Evolutionary conservation across 2,888 invertebrate species (phyloP).

Genomic region (Stenichneumon culpator): DNA sequence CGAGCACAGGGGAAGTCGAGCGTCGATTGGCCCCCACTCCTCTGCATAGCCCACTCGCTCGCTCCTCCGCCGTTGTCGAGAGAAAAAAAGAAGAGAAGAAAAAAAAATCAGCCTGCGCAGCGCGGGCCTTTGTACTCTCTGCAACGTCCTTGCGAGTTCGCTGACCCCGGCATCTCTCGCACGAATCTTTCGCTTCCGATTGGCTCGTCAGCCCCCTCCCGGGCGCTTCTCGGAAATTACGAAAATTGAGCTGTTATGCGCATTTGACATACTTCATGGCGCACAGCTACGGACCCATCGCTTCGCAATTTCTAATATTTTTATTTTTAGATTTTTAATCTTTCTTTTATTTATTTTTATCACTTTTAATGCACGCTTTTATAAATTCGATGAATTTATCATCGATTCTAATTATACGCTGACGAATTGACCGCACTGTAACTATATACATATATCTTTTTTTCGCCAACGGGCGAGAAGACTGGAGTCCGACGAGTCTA

Average conservation of each 20-base stretch:
- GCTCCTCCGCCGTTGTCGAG: constrained; percentile 30
- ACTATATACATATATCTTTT: constrained; percentile 20
- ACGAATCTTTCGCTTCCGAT: constrained; percentile 72
- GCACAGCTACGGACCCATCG: not conserved
- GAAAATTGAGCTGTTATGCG: constrained; percentile 60
- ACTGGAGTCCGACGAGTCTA: constrained; percentile 48
- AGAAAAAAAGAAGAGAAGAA: constrained; percentile 35
- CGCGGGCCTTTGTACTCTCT: constrained; percentile 71
- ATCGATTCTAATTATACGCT: constrained; percentile 10
- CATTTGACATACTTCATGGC: constrained; percentile 63
- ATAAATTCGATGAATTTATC: constrained; percentile 14
- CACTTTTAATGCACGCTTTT: not conserved
- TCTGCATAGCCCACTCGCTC: constrained; percentile 19
- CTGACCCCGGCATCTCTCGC: constrained; percentile 77
- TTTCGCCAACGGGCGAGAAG: not conserved
- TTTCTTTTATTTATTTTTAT: not conserved
- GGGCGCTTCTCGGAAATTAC: constrained; percentile 61
- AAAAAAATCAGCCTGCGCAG: constrained; percentile 59
- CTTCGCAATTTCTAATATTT: not conserved
- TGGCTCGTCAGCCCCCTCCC: constrained; percentile 66
- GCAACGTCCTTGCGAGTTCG: constrained; percentile 83
- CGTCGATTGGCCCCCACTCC: constrained; percentile 71
- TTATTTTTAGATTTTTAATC: not conserved
- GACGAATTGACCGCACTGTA: not conserved
- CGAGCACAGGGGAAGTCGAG: constrained; percentile 77